Evolutionary conservation across 1,140 invertebrate species (phyloP), one percentile per base, ranked within the genome.

Genomic region (Chlorops oryzae): DNA sequence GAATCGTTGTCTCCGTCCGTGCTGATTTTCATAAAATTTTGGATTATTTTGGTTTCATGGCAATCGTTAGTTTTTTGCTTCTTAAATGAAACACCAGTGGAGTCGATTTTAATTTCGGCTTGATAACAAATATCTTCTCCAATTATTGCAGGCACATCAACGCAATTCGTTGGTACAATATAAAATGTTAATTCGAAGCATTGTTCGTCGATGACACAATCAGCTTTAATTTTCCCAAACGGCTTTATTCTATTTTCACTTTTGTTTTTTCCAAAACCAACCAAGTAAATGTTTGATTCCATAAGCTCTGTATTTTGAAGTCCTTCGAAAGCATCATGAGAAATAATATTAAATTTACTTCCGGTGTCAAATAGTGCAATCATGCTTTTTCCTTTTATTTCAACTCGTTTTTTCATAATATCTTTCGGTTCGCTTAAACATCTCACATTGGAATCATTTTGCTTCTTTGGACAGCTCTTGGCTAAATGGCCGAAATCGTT

Each of bases 401-500:
- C 27, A 3, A 43, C n/a, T n/a, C n/a, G n/a, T n/a, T n/a, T n/a
- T n/a, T n/a, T n/a, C 41, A 43, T 24, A 5, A 25, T 10, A 22
- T 24, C 27, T 13, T 43, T 22, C 18, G 3, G 7, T 20, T 3
- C 38, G 5, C 22, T n/a, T 5, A 5, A 21, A 22, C 6, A 43
- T 12, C n/a, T 22, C 27, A 43, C 21, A 12, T 2, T 25, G n/a
- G 2, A 12, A 6, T 22, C 27, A 13, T 9, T 43, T 24, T 15
- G 2, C 2, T 7, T 22, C 25, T 21, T 9, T 24, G 34, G 6
- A 23, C 37, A 52, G 17, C 44, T 35, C 17, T 24, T 47, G 3
- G 23, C n/a, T 6, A 47, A 40, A 24, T 47, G 37, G 7, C 44
- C 44, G n/a, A n/a, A n/a, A n/a, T n/a, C n/a, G n/a, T n/a, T n/a